Evolutionary conservation across 2,113 vertebrate genomes (phyloP), one percentile per base, ranked within the genome.

Genomic region (Amphiprion ocellaris): DNA sequence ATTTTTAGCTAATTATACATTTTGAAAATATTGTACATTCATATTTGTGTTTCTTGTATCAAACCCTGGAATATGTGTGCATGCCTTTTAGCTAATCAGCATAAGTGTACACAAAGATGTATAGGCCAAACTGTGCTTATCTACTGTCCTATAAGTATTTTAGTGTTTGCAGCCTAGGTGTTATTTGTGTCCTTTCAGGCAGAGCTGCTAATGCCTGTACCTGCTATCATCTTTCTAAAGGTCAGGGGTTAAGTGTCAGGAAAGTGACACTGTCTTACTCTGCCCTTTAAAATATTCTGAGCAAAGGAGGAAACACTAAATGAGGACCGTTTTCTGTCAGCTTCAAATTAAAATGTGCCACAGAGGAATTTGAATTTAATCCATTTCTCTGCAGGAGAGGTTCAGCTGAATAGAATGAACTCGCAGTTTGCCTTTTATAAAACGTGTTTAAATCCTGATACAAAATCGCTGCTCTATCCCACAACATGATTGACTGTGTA

Each of bases 241-340:
- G 85, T 89, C 83, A 74, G 19, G 68, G 88, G 83, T 92, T 86
- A 92, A 92, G 63, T 86, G 87, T 90, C 64, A 66, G 44, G 46
- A 82, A 92, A 73, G 69, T 55, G 69, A 87, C 64, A 89, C 66
- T 66, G 76, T 86, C 77, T 81, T 61, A 70, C 68, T 72, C 37
- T 55, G 60, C 79, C 77, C 83, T 91, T 83, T 82, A 77, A 55
- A 81, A 89, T 81, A 74, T 44, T 66, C 55, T 19, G 30, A 67
- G 61, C 47, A 70, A 77, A 65, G 64, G 47, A 59, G 54, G 46
- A 70, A 79, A 67, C n/a, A 58, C 28, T 58, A 64, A 82, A 69
- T 8, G 37, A 67, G 47, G 78, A 65, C 53, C 72, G 46, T 66
- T 82, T 71, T 44, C 30, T 80, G 62, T 80, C 72, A 74, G 6